Base-by-base conservation (phyloP, 2,888 invertebrate genomes). In the Tetragonisca angustula region DNA sequence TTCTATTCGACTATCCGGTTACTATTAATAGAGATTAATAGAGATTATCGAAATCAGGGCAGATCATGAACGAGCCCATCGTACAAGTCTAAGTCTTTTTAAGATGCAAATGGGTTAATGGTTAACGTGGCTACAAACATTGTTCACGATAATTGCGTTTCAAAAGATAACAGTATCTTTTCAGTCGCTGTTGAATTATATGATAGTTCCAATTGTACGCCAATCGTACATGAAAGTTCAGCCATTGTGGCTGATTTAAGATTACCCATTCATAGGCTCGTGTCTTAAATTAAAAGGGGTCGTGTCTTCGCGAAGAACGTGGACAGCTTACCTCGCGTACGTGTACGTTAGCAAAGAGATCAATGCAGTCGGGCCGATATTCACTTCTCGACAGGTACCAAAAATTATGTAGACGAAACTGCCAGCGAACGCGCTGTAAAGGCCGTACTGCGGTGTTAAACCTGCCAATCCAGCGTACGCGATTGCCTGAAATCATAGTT, bases 401-500 rank as follows among this genome's bases (percentile, higher is more conserved):
- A 98, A 96, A n/a, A 97, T 84, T 27, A 96, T 96, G 95, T 98
- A 98, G 24, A 97, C 95, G 90, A 97, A 96, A 81, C 97, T 97
- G 9, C 97, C 97, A 91, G 96, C 96, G 89, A 98, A 96, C 0
- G 97, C 97, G 2, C 97, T 97, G 95, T 98, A 98, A n/a, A 98
- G 95, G 2, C 98, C 98, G 95, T 97, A 98, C 97, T 98, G 96
- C 2, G 93, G 91, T 24, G 89, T 86, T 50, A 93, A 75, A 24
- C 92, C 92, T 0, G 93, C 93, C 75, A 93, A 81, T 79, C 91
- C 88, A 21, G 93, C 92, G 73, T 93, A 93, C n/a, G 93, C 93
- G 76, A 93, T 93, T 59, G 93, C 93, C 93, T 93, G 81, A 3
- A 81, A 88, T 71, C 4, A 67, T 61, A 67, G 43, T 43, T 43